Evolutionary conservation across 2,888 invertebrate species (phyloP).

Genomic region (Calephelis perditalis): DNA sequence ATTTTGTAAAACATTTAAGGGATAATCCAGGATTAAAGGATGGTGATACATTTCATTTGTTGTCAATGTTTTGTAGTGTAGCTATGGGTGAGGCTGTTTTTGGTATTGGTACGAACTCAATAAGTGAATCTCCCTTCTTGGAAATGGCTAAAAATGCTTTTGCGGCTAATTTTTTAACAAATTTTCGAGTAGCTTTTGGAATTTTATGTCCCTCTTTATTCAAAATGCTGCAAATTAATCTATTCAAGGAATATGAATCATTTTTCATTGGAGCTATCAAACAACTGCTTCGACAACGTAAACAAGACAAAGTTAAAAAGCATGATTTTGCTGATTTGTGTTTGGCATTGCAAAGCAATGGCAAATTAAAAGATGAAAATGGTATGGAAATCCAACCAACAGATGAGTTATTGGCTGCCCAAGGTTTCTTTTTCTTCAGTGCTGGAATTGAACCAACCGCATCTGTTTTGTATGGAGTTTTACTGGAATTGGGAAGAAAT

Average conservation of each 20-base stretch:
- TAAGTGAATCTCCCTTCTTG: slow-evolving; percentile 43
- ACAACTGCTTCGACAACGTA: slow-evolving; percentile 42
- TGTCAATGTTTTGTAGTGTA: slow-evolving; percentile 34
- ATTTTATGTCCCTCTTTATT: slow-evolving; percentile 27
- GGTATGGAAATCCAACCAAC: slow-evolving; percentile 31
- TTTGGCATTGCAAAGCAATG: slow-evolving; percentile 44
- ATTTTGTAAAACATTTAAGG: slow-evolving; percentile 37
- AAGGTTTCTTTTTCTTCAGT: slow-evolving; percentile 55
- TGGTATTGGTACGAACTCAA: slow-evolving; percentile 42
- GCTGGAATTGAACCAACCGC: slow-evolving; percentile 61
- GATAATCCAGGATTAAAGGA: slow-evolving; percentile 36
- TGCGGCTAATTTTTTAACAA: slow-evolving; percentile 20
- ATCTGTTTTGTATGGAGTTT: slow-evolving; percentile 40
- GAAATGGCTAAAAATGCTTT: slow-evolving; percentile 30
- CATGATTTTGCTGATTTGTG: slow-evolving; percentile 56
- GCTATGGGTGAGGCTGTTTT: slow-evolving; percentile 46
- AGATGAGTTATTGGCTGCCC: slow-evolving; percentile 49
- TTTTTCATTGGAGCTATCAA: slow-evolving; percentile 53
- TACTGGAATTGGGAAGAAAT: slow-evolving; percentile 49
- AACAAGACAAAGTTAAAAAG: slow-evolving; percentile 39
- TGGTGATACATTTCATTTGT: slow-evolving; percentile 29
- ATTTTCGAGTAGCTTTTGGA: slow-evolving; percentile 30
- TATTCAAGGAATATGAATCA: slow-evolving; percentile 42
- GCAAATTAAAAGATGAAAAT: slow-evolving; percentile 43
- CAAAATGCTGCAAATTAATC: slow-evolving; percentile 38